Conservation (phyloP, 2,113 vertebrate species). For the Perccottus glenii region DNA sequence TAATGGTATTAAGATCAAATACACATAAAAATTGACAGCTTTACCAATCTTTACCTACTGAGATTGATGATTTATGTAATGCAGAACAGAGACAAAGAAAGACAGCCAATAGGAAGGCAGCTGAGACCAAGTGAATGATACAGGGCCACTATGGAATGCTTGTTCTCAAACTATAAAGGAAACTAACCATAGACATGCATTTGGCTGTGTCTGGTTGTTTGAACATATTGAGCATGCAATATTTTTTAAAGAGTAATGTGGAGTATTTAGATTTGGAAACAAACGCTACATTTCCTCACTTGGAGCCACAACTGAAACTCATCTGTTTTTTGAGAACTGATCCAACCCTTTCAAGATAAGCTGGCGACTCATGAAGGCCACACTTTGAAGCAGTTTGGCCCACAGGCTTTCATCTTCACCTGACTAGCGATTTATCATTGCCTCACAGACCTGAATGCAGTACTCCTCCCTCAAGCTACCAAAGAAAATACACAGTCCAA, state of each 20-base stretch:
- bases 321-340: constrained; percentile 49
- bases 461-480: constrained; percentile 55
- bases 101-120: background rate
- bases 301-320: constrained; percentile 34
- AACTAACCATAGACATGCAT: too few species aligned
- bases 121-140: background rate
- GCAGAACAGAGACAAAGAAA: background rate
- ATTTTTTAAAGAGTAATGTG: background rate
- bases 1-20: too few species aligned
- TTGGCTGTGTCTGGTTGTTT: background rate
- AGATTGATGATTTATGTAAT: background rate
- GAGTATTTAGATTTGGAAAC: constrained; percentile 17
- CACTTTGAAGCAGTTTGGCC: constrained; percentile 68
- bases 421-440: constrained; percentile 70
- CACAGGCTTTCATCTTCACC: constrained; percentile 71
- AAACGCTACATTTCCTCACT: constrained; percentile 1
- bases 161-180: too few species aligned
- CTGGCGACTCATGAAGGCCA: constrained; percentile 64
- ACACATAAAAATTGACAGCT: background rate
- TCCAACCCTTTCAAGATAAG: constrained; percentile 66
- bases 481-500: constrained; percentile 53
- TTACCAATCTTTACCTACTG: background rate
- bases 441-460: constrained; percentile 61
- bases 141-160: background rate
- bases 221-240: background rate